Evolutionary conservation across 92 coral and sea anemone genomes (phyloP), one percentile per base, ranked within the genome.

Genomic region (Isaurus tuberculatus): DNA sequence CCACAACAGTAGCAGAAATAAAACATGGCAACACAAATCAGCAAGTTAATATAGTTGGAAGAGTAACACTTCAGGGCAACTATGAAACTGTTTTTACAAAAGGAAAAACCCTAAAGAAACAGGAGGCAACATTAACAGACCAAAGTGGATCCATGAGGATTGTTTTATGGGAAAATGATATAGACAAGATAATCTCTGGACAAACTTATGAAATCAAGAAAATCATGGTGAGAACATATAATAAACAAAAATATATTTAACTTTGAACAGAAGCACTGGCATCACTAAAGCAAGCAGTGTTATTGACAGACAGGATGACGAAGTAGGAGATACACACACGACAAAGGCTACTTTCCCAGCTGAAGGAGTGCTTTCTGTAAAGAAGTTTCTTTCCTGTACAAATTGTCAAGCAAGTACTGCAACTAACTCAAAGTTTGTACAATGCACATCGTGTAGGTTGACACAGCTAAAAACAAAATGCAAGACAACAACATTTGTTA

Each of bases 41-140:
- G 58, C 30, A 71, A 71, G 77, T 71, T 23, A 23, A 71, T 44
- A 71, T 42, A 71, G 58, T 23, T 40, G 77, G 30, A 8, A 71
- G 20, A 23, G 77, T 42, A 71, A 71, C 77, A 8, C 20, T 40
- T 43, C 55, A 44, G 32, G 77, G 55, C 32, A 42, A 33, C 73
- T 33, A 68, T 36, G 73, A 68, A 68, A 68, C 44, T 68, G 30
- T 68, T 26, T 33, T 33, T 68, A 68, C 73, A 36, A 68, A 36
- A 68, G 73, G 73, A 6, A 68, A 68, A 68, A 68, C 73, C 61
- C 81, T 79, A 29, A 51, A 70, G 58, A 79, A 79, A 79, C 85
- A 86, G 65, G 89, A 86, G 78, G 89, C 85, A 30, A 29, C 49
- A 40, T 86, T 68, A 28, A 79, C 83, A 37, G 70, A 84, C 73